Percentiles rank a stretch among this genome's conserved stretches.
These are phyloP conservation scores for Macrosteles quadrilineatus DNA, from an alignment of 1,140 invertebrate genomes.

Conservation along the genomic window DNA sequence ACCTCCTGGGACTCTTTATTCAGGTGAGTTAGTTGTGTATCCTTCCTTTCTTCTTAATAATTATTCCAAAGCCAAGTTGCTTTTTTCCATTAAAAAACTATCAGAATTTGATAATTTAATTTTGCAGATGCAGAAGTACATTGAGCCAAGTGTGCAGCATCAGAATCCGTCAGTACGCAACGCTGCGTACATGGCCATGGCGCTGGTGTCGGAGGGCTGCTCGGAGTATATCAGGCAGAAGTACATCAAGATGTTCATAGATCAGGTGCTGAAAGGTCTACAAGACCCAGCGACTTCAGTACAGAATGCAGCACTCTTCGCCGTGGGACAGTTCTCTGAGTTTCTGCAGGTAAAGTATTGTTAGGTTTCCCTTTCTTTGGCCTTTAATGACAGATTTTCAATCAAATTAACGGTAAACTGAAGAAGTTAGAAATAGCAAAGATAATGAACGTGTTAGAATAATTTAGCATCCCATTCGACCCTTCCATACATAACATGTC, in stretches of 20 bases:
- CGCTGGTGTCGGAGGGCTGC: slow-evolving; percentile 79
- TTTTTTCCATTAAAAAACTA: no score
- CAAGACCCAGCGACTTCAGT: slow-evolving; percentile 62
- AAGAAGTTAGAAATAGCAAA: no score
- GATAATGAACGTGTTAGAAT: no score
- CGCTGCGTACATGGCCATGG: slow-evolving; percentile 71
- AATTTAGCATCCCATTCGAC: no score
- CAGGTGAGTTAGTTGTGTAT: no score
- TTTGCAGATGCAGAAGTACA: slow-evolving; percentile 51
- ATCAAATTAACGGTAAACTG: no score
- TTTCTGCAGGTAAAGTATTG: slow-evolving; percentile 69
- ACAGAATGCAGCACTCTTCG: slow-evolving; percentile 75
- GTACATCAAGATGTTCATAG: slow-evolving; percentile 68
- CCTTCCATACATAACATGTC: no score
- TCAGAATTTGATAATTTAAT: no score
- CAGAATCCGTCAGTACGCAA: slow-evolving; percentile 62
- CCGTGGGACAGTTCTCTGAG: slow-evolving; percentile 81
- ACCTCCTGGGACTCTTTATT: no score
- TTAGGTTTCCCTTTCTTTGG: slow-evolving; percentile 5
- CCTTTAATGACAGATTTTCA: no score
- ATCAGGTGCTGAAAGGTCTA: slow-evolving; percentile 70
- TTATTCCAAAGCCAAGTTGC: no score
- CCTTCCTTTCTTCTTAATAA: no score
- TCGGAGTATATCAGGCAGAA: slow-evolving; percentile 72
- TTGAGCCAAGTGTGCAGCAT: slow-evolving; percentile 63